phyloP scores from a whole-genome alignment of 1,140 invertebrate species.

The Gryon sp. region DNA sequence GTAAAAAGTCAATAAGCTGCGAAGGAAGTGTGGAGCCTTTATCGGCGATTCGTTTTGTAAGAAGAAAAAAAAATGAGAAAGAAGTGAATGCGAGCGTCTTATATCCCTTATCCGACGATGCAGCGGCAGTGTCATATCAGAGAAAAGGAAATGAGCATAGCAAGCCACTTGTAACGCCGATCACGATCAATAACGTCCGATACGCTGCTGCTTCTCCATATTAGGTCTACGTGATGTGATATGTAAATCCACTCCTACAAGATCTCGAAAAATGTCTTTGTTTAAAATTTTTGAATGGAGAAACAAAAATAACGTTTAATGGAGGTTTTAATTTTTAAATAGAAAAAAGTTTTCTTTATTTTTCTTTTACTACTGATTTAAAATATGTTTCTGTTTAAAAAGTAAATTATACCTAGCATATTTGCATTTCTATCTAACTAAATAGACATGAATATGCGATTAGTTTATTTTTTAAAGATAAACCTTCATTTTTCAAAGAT shows the following conservation, averaged over 20 bases:
- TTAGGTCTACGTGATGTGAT: constrained; percentile 50
- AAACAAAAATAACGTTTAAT: not conserved
- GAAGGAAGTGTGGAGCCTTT: constrained; percentile 32
- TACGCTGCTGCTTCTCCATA: constrained; percentile 32
- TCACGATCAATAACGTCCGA: constrained; percentile 58
- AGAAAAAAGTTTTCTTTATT: too few species aligned
- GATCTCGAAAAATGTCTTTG: constrained; percentile 25
- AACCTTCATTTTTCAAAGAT: too few species aligned
- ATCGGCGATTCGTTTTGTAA: constrained; percentile 43
- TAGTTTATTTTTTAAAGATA: too few species aligned
- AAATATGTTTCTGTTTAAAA: too few species aligned
- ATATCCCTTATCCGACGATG: constrained; percentile 50
- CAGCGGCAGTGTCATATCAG: constrained; percentile 53
- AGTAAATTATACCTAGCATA: too few species aligned
- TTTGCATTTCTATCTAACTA: too few species aligned
- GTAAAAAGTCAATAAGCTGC: constrained; percentile 42
- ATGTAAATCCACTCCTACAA: constrained; percentile 47
- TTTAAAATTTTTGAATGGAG: not conserved
- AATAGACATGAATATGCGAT: too few species aligned
- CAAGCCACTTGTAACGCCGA: constrained; percentile 49
- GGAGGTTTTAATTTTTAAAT: too few species aligned
- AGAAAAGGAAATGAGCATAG: constrained; percentile 55
- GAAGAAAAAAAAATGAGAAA: too few species aligned
- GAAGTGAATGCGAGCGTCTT: constrained; percentile 27
- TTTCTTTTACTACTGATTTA: too few species aligned